Evolutionary conservation across 2,888 invertebrate genomes (phyloP).

Genomic region (Drosophila mulleri): DNA sequence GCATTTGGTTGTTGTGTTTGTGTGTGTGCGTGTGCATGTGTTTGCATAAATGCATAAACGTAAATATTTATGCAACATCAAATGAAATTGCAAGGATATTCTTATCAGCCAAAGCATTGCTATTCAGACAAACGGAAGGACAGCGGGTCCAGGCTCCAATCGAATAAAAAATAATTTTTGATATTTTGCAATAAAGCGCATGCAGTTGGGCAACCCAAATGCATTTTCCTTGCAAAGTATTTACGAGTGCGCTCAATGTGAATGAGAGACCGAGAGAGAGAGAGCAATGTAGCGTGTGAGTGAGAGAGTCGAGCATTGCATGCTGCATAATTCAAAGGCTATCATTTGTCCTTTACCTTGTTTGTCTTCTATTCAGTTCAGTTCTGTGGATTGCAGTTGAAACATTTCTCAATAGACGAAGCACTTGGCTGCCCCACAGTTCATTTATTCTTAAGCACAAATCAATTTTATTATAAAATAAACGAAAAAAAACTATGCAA

Average conservation of each 20-base stretch:
- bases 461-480: conserved; percentile 4
- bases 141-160: conserved; percentile 15
- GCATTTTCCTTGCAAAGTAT: conserved; percentile 41
- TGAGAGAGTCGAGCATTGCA: background rate
- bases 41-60: conserved; percentile 69
- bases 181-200: conserved; percentile 40
- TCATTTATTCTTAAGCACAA: conserved; percentile 3
- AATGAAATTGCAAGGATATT: conserved; percentile 58
- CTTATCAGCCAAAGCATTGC: conserved; percentile 8
- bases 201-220: conserved; percentile 33
- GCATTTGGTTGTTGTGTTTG: conserved; percentile 23
- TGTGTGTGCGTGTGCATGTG: conserved; percentile 22
- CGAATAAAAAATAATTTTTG: conserved; percentile 27
- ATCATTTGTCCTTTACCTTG: conserved; percentile 8
- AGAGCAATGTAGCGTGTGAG: too few species aligned
- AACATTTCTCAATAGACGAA: conserved; percentile 11
- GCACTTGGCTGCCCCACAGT: background rate
- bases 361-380: conserved; percentile 16
- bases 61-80: conserved; percentile 71
- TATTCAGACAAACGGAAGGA: conserved; percentile 2
- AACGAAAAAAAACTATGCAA: background rate
- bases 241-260: background rate
- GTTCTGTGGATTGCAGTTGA: conserved; percentile 2
- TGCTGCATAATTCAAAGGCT: conserved; percentile 13
- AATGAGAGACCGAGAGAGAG: background rate